phyloP scores from a whole-genome alignment of 1,140 invertebrate species.

The Drosophila ambigua region DNA sequence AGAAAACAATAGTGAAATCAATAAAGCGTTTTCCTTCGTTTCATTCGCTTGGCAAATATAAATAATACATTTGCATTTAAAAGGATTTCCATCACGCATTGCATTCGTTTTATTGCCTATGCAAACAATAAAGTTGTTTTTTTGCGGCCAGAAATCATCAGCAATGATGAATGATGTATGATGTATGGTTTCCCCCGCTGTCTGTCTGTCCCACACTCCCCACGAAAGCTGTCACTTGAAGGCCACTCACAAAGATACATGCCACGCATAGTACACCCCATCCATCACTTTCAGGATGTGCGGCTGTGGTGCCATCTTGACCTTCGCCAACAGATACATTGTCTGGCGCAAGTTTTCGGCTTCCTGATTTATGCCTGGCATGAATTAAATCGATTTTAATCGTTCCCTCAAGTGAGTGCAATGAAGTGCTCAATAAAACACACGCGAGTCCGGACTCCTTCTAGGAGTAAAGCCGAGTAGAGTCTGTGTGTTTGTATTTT shows the following conservation, averaged over 20 bases:
- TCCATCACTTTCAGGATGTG: slow-evolving; percentile 19
- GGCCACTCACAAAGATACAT: slow-evolving; percentile 19
- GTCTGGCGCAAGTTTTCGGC: slow-evolving; percentile 25
- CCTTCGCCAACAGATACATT: slow-evolving; percentile 27
- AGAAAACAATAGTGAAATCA: slow-evolving; percentile 51
- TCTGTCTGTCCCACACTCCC: slow-evolving; percentile 25
- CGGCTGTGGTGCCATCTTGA: slow-evolving; percentile 32
- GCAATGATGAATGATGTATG: slow-evolving; percentile 60
- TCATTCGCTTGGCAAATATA: slow-evolving; percentile 45
- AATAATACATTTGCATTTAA: slow-evolving; percentile 70
- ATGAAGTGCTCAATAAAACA: slow-evolving; percentile 77
- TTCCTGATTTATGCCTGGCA: slow-evolving; percentile 65
- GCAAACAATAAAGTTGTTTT: slow-evolving; percentile 41
- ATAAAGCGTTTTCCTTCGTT: slow-evolving; percentile 54
- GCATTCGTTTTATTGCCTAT: slow-evolving; percentile 19
- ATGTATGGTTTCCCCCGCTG: slow-evolving; percentile 53
- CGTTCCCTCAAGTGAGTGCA: slow-evolving; percentile 72
- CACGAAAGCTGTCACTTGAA: slow-evolving; percentile 28
- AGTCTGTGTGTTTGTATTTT: slow-evolving; percentile 52
- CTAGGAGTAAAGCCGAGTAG: slow-evolving; percentile 33
- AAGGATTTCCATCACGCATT: slow-evolving; percentile 40
- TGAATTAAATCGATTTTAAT: slow-evolving; percentile 81
- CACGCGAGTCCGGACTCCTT: slow-evolving; percentile 49
- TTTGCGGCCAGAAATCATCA: slow-evolving; percentile 26
- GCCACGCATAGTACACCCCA: slow-evolving; percentile 22